Evolutionary conservation across 1,140 invertebrate species (phyloP), one percentile per base, ranked within the genome.

Genomic region (Drosophila repleta): DNA sequence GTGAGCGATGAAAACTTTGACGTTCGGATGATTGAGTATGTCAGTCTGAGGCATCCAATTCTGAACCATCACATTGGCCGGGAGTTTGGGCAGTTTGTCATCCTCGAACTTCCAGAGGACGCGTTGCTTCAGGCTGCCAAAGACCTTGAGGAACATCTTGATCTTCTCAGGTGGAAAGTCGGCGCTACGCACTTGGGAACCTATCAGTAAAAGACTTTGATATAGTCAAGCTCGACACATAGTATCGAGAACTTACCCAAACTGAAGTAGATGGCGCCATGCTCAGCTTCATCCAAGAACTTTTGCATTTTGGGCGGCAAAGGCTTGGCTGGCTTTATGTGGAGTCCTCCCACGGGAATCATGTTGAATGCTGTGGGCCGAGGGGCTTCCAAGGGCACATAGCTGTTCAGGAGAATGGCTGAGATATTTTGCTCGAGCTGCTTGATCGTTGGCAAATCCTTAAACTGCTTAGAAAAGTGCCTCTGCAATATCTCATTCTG

Each of bases 21-120:
- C 89, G 62, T 95, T 94, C 1, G 91, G 91, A 90, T 95, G 94
- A 4, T 92, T 92, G 24, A 95, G 81, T 57, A 95, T 92, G 79
- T 95, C 94, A 11, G 92, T 92, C 74, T 95, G 95, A 0, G 95
- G 94, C 43, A 95, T 74, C 95, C 95, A 95, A 21, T 93, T 93
- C 4, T 91, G 80, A 10, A 93, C 88, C 61, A 93, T 93, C 0
- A 96, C 92, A 78, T 96, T 95, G 1, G 92, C 66, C 0, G 94
- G 93, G 11, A 91, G 84, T 71, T 90, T 91, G 4, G 92, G 83
- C 37, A 94, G 68, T 0, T 82, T 89, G 1, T 92, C 92, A 18
- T 93, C 92, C 73, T 95, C 94, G 70, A 93, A 93, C 82, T 95
- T 95, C 94, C 94, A 95, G 4, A 95, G 51, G 4, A 95, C 89